Evolutionary conservation across 1,140 invertebrate species (phyloP), one percentile per base, ranked within the genome.

Genomic region (Drosophila trapezifrons): DNA sequence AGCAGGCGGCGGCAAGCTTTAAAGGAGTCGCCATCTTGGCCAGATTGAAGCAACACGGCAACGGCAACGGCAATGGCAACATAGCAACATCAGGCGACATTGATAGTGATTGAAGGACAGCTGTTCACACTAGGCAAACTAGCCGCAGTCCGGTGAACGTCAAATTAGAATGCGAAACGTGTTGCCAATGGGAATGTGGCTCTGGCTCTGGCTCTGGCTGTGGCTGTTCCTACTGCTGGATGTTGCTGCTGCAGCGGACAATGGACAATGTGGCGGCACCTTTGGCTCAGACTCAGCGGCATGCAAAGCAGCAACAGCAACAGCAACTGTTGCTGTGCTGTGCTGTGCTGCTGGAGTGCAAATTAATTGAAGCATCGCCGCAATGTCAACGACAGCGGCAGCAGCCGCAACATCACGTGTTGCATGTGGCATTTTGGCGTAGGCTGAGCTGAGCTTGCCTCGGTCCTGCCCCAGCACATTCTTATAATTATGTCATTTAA

Each of bases 401-500:
- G 18, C 51, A 54, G 32, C 32, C 13, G 51, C 81, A 78, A 78
- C 84, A 85, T 85, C 86, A 90, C 86, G 85, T 85, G 86, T 90
- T 90, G 87, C 87, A 90, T 90, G 86, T 81, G 63, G 73, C 76
- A 81, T 79, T 84, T 59, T 76, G 69, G 83, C 80, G 84, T 89
- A 87, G 84, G 83, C 79, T 70, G 83, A 52, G 65, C 22, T 56
- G 20, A 38, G 38, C 37, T 32, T 72, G 58, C 27, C 43, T 77
- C 37, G 57, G 27, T 57, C 27, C 47, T 43, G 76, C 69, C 77
- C 65, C 78, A 67, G 69, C 73, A 83, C 90, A 90, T 91, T 91
- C 90, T 91, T 90, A 91, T 91, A 91, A 91, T 91, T 91, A 91
- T 91, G 90, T 91, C 90, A 91, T 91, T 91, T 91, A 91, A 91